phyloP scores from a whole-genome alignment of 2,797 vertebrate genomes.

The Cetoscarus ocellatus region DNA sequence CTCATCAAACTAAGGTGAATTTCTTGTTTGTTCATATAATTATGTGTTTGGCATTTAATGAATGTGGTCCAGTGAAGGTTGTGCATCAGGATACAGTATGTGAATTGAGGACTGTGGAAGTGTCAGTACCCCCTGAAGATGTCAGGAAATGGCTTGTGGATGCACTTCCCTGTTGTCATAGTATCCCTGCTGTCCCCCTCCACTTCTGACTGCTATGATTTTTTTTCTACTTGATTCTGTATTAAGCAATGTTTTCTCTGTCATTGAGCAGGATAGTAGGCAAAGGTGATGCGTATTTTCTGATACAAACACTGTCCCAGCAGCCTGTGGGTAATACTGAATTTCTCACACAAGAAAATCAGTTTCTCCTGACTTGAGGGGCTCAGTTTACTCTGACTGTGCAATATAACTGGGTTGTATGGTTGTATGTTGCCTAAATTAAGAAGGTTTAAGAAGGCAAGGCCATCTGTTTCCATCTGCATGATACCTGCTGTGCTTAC shows the following conservation, averaged over 20 bases:
- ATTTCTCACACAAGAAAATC: conserved; percentile 18
- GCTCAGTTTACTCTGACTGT: neutral
- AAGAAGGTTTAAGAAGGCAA: too few relatives aligned
- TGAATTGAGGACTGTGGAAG: conserved; percentile 24
- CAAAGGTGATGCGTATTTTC: conserved; percentile 22
- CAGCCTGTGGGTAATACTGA: conserved; percentile 22
- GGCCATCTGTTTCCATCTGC: too few relatives aligned
- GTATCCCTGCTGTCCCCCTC: conserved; percentile 15
- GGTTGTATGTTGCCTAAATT: too few relatives aligned
- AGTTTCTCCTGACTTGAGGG: conserved; percentile 1
- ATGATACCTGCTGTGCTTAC: too few relatives aligned
- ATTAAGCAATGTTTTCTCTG: conserved; percentile 16
- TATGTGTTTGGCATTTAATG: neutral
- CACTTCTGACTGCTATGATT: neutral
- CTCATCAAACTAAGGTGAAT: neutral
- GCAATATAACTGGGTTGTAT: too few relatives aligned
- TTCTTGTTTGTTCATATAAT: neutral
- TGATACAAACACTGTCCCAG: conserved; percentile 8
- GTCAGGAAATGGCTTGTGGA: conserved; percentile 27
- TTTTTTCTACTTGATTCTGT: conserved; percentile 9
- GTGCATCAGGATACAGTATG: conserved; percentile 19
- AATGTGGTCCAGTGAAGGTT: conserved; percentile 1
- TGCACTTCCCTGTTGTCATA: conserved; percentile 10
- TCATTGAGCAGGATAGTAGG: conserved; percentile 7
- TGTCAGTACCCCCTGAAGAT: conserved; percentile 24